A percentile compares a stretch with the other conserved stretches of the same genome.
Conservation (phyloP, 2,113 vertebrate genomes). For the Cephalopterus ornatus region DNA sequence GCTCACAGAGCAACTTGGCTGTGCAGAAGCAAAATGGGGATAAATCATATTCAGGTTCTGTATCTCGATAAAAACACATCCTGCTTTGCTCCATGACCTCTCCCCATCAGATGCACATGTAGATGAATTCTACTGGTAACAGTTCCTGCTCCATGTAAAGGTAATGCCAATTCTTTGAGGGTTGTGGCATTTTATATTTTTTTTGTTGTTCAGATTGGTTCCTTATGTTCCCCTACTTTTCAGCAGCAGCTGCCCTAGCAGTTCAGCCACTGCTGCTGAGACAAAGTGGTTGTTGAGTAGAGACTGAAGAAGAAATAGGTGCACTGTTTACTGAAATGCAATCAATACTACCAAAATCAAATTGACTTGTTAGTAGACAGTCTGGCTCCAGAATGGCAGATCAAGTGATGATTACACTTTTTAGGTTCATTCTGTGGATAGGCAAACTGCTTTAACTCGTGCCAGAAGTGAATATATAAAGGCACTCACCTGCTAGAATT, state of each 20-base stretch:
- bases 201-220: neutral
- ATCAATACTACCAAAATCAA: neutral
- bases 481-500: neutral
- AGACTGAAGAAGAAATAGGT: neutral
- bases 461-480: neutral
- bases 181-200: neutral
- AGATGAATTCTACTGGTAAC: neutral
- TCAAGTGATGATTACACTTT: neutral
- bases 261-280: neutral
- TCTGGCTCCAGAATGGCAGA: neutral
- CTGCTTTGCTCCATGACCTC: neutral
- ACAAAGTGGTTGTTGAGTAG: neutral
- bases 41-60: neutral
- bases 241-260: neutral
- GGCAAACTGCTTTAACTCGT: neutral
- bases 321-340: neutral
- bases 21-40: neutral
- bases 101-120: neutral
- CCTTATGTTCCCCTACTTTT: neutral
- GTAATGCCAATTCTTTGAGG: neutral
- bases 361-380: neutral
- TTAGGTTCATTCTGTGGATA: neutral
- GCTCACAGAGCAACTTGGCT: neutral
- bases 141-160: fast-evolving
- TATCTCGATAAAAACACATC: neutral